Percentiles rank a stretch among this genome's conserved stretches.
phyloP scores from a whole-genome alignment of 2,113 vertebrate species.

The Neomonachus schauinslandi region DNA sequence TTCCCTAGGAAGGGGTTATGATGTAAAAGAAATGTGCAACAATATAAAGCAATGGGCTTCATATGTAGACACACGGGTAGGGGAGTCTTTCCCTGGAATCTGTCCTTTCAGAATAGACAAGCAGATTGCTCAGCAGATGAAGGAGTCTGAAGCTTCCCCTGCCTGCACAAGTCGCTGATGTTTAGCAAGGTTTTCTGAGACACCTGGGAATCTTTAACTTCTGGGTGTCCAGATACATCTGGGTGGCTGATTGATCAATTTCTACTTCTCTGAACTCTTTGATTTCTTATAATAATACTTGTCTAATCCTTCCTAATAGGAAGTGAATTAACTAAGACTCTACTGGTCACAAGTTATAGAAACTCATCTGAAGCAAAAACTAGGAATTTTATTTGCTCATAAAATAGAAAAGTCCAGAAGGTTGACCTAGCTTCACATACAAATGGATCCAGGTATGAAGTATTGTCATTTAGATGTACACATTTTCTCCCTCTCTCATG shows the following conservation, averaged over 20 bases:
- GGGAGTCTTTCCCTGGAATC: background rate
- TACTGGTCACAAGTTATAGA: background rate
- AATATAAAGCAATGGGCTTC: background rate
- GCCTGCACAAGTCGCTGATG: background rate
- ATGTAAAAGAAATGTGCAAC: no score
- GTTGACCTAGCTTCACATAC: background rate
- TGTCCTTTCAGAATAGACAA: background rate
- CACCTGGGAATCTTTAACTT: background rate
- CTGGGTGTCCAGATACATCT: background rate
- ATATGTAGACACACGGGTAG: accelerated
- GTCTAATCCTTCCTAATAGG: background rate
- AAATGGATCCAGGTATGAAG: background rate
- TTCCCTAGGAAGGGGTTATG: background rate
- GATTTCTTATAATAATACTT: background rate
- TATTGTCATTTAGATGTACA: background rate
- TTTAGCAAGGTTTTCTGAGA: background rate
- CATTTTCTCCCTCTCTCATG: background rate
- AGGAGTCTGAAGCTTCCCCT: no score
- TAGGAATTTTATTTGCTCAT: background rate
- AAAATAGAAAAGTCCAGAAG: background rate
- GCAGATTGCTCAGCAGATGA: background rate
- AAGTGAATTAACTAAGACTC: background rate
- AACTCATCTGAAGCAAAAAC: background rate
- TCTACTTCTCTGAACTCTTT: background rate
- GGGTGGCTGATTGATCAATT: background rate